Evolutionary conservation across 2,888 invertebrate genomes (phyloP).

Genomic region (Apotomis capreana): DNA sequence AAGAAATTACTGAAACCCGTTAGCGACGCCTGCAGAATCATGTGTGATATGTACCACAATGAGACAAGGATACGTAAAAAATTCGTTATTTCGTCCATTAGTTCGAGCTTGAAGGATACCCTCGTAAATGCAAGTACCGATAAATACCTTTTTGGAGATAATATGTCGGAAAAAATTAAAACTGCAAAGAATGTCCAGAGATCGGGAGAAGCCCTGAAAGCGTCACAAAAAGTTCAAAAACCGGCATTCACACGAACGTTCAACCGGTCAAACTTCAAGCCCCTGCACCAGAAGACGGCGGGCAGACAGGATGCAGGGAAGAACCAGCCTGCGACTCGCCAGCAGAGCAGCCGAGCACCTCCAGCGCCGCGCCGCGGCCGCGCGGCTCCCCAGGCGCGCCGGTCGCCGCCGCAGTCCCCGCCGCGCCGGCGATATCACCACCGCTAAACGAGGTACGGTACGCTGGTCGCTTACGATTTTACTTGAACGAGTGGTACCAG

Average conservation of each 20-base stretch:
- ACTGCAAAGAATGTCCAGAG: not conserved
- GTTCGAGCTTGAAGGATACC: constrained; percentile 16
- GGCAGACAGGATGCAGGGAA: constrained; percentile 7
- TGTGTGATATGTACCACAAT: constrained; percentile 36
- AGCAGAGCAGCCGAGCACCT: not conserved
- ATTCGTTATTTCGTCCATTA: constrained; percentile 30
- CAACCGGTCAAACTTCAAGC: constrained; percentile 9
- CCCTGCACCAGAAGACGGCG: constrained; percentile 2
- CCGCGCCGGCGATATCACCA: not conserved
- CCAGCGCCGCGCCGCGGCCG: not conserved
- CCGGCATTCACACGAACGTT: no score
- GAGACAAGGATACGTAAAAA: constrained; percentile 29
- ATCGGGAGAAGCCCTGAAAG: no score
- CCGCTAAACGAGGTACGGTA: constrained; percentile 6
- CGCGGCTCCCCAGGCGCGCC: not conserved
- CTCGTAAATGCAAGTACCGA: constrained; percentile 15
- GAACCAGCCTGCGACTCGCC: not conserved
- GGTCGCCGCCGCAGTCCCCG: not conserved
- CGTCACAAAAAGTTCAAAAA: no score
- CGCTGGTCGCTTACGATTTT: not conserved
- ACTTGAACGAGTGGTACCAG: not conserved
- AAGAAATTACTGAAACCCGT: constrained; percentile 39
- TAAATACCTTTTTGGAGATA: constrained; percentile 33
- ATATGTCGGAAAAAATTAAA: constrained; percentile 12
- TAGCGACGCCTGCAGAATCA: constrained; percentile 39